phyloP scores from a whole-genome alignment of 2,113 vertebrate species.

The Scomber scombrus region DNA sequence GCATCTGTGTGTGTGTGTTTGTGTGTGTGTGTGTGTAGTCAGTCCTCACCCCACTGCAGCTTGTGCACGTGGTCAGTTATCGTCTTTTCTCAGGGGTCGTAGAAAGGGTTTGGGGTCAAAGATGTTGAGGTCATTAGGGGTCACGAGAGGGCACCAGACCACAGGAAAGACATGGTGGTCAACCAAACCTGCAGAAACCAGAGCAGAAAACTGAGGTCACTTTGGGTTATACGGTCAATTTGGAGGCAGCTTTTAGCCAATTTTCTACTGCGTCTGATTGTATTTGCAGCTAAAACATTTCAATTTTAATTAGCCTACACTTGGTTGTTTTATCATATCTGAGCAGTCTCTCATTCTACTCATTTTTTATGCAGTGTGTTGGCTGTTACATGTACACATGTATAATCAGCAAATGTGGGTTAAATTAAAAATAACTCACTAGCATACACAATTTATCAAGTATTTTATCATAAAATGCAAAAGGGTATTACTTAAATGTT shows the following conservation, averaged over 20 bases:
- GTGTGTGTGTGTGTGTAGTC: not conserved
- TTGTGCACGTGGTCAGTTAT: conserved; percentile 60
- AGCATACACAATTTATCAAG: not conserved
- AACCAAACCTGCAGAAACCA: conserved; percentile 58
- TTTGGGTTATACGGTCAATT: conserved; percentile 2
- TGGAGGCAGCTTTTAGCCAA: not conserved
- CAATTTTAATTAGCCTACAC: not conserved
- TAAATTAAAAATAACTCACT: not conserved
- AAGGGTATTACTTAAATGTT: not conserved
- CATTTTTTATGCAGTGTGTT: not conserved
- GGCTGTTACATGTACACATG: not conserved
- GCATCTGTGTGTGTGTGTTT: not conserved
- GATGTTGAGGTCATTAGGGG: conserved; percentile 70
- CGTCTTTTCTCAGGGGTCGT: conserved; percentile 59
- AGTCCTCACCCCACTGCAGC: conserved; percentile 76
- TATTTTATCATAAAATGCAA: not conserved
- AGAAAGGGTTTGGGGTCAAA: conserved; percentile 58
- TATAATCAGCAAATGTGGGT: too few species aligned
- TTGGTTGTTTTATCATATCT: not conserved
- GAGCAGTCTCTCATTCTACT: not conserved
- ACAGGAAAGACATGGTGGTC: conserved; percentile 53
- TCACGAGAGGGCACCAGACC: conserved; percentile 48
- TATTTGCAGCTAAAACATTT: not conserved
- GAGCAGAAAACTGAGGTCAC: conserved; percentile 24
- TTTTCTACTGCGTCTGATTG: not conserved